phyloP scores from a whole-genome alignment of 2,113 vertebrate genomes.

The Caranx ignobilis region DNA sequence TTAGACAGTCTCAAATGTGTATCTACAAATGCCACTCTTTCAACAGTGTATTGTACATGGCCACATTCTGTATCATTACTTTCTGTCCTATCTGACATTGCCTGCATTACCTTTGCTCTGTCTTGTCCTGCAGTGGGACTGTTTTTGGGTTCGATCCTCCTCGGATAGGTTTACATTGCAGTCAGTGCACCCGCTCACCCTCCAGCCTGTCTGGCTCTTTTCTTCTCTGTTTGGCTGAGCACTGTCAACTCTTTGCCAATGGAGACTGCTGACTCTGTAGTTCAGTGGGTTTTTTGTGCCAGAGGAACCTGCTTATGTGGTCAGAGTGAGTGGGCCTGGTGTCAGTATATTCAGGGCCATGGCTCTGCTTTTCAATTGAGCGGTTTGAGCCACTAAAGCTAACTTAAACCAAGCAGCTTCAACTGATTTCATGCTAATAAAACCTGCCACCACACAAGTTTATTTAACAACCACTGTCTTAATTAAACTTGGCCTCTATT shows the following conservation, averaged over 20 bases:
- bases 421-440: neutral
- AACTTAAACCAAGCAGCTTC: neutral
- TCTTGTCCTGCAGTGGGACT: no score
- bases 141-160: neutral
- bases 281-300: constrained; percentile 51
- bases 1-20: neutral
- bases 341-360: constrained; percentile 30
- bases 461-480: neutral
- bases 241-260: constrained; percentile 47
- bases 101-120: neutral
- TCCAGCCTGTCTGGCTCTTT: constrained; percentile 3
- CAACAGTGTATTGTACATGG: neutral
- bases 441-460: neutral
- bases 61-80: neutral
- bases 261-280: constrained; percentile 69
- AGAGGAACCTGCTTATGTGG: constrained; percentile 64
- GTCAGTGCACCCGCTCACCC: constrained; percentile 13
- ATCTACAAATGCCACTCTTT: neutral
- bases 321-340: constrained; percentile 37
- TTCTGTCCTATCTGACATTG: neutral
- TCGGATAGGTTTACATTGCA: neutral
- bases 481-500: neutral
- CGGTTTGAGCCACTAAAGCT: neutral
- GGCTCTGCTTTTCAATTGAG: constrained; percentile 15
- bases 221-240: constrained; percentile 45